Base-by-base conservation (phyloP, 2,888 invertebrate genomes). In the Heterodera filipjevi region DNA sequence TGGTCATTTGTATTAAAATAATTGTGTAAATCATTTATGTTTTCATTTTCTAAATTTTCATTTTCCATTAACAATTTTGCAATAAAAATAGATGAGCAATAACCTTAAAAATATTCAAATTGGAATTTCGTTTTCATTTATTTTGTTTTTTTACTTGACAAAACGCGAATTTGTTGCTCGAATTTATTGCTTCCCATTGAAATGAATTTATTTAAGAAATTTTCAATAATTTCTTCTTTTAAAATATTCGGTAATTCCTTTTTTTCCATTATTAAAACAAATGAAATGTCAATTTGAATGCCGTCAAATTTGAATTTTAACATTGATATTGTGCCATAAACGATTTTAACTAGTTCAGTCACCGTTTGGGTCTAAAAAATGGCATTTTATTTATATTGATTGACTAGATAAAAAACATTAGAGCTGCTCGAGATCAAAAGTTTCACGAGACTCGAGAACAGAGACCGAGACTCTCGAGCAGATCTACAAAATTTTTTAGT, bases 261-360 rank as follows among this genome's bases (percentile, higher is more conserved):
- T 59, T 12, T 19, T 3, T 27, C 27, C 5, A 12, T 2, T 27
- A 59, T 59, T 8, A 27, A 59, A n/a, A 59, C 59, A n/a, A 59
- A 59, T 12, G 59, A 10, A 59, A 59, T 2, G 59, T 59, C 59
- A 27, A 59, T 22, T 0, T 30, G 0, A 27, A 59, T 59, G 59
- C 59, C 59, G 27, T 59, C 59, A 59, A 59, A 59, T 59, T 59
- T 59, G n/a, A 59, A 59, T 59, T n/a, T 59, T 19, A 59, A 27
- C 59, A n/a, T 59, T 22, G 12, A 59, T 1, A 59, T 12, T 27
- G 59, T n/a, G n/a, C 27, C 59, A 27, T 59, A 27, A 1, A 27
- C 27, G 27, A 59, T 27, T 27, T 59, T 6, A 10, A 59, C 27
- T 0, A 59, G 12, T 8, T 59, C n/a, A 27, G 59, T 27, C n/a